A percentile compares a stretch with the other conserved stretches of the same genome.
Evolutionary conservation across 2,888 invertebrate genomes (phyloP).

Genomic region (Ochropleura plecta): DNA sequence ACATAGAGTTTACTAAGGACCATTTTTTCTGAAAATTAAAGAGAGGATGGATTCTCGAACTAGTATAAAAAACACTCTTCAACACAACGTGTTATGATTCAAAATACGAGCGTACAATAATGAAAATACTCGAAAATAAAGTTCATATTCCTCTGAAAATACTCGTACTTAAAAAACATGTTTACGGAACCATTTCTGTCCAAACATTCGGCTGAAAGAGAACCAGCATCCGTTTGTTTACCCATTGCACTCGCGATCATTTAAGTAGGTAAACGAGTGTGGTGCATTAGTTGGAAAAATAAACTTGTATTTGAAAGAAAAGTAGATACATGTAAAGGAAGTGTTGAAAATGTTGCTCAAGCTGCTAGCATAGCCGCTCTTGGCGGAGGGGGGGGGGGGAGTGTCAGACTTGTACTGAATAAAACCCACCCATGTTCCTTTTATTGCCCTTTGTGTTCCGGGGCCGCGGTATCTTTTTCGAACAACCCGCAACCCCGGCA

Average conservation of each 20-base stretch:
- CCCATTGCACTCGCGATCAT: conserved; percentile 39
- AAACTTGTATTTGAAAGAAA: conserved; percentile 28
- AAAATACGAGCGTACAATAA: conserved; percentile 32
- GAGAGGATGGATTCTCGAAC: not conserved
- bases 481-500: no score
- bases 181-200: conserved; percentile 53
- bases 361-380: not conserved
- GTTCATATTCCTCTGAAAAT: conserved; percentile 29
- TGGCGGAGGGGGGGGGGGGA: no score
- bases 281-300: conserved; percentile 58
- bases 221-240: conserved; percentile 50
- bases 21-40: not conserved
- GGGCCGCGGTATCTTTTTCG: no score
- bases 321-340: not conserved
- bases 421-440: no score
- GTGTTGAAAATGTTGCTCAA: conserved; percentile 32
- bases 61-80: not conserved
- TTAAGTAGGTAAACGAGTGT: conserved; percentile 47
- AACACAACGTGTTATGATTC: conserved; percentile 4
- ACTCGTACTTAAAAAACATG: conserved; percentile 33
- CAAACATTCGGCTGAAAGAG: conserved; percentile 51
- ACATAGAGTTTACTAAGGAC: not conserved
- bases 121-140: conserved; percentile 36
- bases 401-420: no score
- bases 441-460: no score